These are phyloP conservation scores for Halocynthia aurantium DNA, from an alignment of 23 tunicate species.

Conservation along the genomic window DNA sequence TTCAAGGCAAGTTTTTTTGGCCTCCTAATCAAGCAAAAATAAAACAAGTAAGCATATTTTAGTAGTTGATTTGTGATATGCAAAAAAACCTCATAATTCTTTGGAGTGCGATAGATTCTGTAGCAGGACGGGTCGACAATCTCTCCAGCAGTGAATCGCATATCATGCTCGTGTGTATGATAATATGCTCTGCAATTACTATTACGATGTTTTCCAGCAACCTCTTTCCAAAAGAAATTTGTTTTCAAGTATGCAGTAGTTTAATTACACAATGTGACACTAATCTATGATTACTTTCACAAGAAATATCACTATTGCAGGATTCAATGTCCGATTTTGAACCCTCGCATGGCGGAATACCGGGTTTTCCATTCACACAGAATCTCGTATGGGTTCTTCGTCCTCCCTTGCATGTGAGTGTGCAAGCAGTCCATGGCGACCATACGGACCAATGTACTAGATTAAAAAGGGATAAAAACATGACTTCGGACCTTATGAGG, in stretches of 20 bases:
- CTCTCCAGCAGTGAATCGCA: neutral
- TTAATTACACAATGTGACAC: neutral
- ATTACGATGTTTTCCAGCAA: constrained; percentile 18
- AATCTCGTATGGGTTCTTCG: constrained; percentile 7
- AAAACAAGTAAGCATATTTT: neutral
- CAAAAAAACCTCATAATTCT: too few relatives aligned
- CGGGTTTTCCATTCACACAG: constrained; percentile 44
- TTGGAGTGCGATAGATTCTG: neutral
- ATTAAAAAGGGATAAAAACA: neutral
- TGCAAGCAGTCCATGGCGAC: constrained; percentile 64
- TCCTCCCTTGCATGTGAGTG: constrained; percentile 51
- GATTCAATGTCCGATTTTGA: constrained; percentile 17
- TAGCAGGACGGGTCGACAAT: constrained; percentile 58
- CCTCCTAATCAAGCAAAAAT: constrained; percentile 14
- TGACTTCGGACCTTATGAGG: neutral
- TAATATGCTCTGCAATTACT: constrained; percentile 30
- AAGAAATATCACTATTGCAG: constrained; percentile 38
- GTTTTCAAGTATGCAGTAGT: neutral
- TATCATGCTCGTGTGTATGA: constrained; percentile 31
- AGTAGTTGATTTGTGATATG: neutral
- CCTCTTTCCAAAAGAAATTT: neutral
- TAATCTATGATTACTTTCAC: constrained; percentile 28
- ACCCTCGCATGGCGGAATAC: constrained; percentile 58
- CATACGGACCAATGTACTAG: constrained; percentile 81
- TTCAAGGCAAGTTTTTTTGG: constrained; percentile 22